Evolutionary conservation across 2,888 invertebrate genomes (phyloP), one percentile per base, ranked within the genome.

Genomic region (Phyto melanocephala): DNA sequence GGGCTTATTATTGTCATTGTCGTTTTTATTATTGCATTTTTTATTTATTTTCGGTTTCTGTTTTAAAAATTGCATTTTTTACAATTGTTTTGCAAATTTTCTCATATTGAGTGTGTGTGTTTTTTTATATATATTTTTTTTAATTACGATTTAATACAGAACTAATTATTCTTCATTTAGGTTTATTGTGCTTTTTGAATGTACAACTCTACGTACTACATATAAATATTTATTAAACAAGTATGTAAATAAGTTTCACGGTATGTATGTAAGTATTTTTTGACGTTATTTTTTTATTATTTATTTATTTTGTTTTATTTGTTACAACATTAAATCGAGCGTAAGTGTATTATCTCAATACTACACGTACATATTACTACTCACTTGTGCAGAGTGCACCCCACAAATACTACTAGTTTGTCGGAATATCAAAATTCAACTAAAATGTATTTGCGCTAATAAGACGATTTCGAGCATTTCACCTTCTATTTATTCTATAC

Each of bases 331-430:
- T 63, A 28, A 68, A 62, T 37, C 28, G 35, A 74, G 62, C 67
- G 52, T 45, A 37, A 52, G 22, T 42, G 45, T 50, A 24, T n/a
- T 11, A 50, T 52, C 40, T 45, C 40, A 58, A 17, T 56, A 17
- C 63, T 37, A 37, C 24, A n/a, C n/a, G n/a, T n/a, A n/a, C n/a
- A n/a, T n/a, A 28, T 33, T 37, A 22, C 15, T 74, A 79, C 72
- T 79, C 79, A 79, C 79, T 60, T 79, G 79, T 65, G 72, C 79
- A 67, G 52, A 80, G 60, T 74, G 79, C 72, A 74, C 67, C 60
- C 40, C 50, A 71, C n/a, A 47, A 40, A 28, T 22, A 75, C 65
- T 47, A 50, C 65, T 52, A 65, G 65, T 76, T 76, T 70, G 75
- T 71, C 71, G 75, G 70, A 79, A 60, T 71, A 67, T 65, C 75